Evolutionary conservation across 2,797 vertebrate species (phyloP), one percentile per base, ranked within the genome.

Genomic region (Furcifer pardalis): DNA sequence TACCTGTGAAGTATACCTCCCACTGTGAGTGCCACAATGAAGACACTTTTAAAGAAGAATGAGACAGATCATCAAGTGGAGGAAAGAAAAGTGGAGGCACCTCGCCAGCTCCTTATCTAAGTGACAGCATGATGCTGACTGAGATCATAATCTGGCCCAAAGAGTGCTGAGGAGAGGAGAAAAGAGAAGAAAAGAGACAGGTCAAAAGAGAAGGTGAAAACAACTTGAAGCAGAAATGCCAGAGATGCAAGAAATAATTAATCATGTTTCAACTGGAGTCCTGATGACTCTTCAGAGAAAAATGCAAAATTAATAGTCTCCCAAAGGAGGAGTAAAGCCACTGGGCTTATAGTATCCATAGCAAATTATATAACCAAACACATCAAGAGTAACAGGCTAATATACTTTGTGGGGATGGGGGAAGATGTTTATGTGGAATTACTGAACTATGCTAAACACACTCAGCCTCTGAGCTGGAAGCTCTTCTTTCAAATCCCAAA

Each of bases 101-200:
- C 75, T 63, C 83, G 86, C 93, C 91, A 92, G 75, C 90, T 93
- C 92, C 89, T 93, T 88, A 92, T 90, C 88, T 93, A 89, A 90
- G 81, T 82, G 75, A 84, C 88, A 89, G 83, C 65, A 77, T 93
- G 88, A 91, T 92, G 84, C 91, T 88, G 81, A 84, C 91, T 88
- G 81, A 84, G 77, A 7, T 83, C 86, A 79, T 78, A 88, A 75
- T 88, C 35, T 90, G 80, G 71, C 85, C 87, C 78, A 77, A 60
- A 82, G 85, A 83, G 8, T 83, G 75, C 82, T 89, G 73, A 74
- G 79, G 76, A 88, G 90, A 75, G 75, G 56, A 77, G 79, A 77
- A 86, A 35, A 81, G 66, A 77, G 52, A 69, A 85, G 63, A 90
- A 77, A 3, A 88, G 75, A 88, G 83, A 72, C 46, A 77, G 78